Base-by-base conservation (phyloP, 2,888 invertebrate species). In the Strigamia crassipes region DNA sequence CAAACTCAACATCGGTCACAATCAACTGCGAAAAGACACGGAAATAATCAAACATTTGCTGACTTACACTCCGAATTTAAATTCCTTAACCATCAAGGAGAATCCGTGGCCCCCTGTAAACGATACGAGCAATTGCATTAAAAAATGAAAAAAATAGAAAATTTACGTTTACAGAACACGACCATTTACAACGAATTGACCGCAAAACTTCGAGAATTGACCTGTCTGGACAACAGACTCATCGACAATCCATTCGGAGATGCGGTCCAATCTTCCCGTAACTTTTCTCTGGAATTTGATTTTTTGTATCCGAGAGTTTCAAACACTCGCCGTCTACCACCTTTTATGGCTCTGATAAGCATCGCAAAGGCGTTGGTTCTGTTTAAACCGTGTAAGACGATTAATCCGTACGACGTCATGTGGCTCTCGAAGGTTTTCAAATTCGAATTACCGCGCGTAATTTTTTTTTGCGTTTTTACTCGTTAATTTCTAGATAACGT, bases 61-160 rank as follows among this genome's bases (percentile, higher is more conserved):
- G n/a, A 27, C 73, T 12, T 12, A 27, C 31, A 31, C 73, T 73
- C 73, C 73, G 0, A 73, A 9, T 31, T 31, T 73, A 3, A 73
- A 27, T 15, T 73, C 73, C 15, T 31, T 73, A 31, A 73, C 31
- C 27, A 13, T 73, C 5, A 73, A 31, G 10, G 27, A 31, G 9
- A 73, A 73, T 73, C 73, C 73, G 10, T 73, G 73, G 73, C 73
- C 73, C 13, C 31, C 31, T 10, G 73, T 73, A 38, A 38, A 6
- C 13, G 2, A 13, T 12, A 13, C 23, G 27, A 73, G 1, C 1
- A 27, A n/a, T 9, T 1, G 18, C 23, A 12, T 66, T 66, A 13
- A 27, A 73, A 31, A 15, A 18, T 73, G 31, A 9, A 27, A 27
- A 27, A 27, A 2, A 3, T 1, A 27, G 3, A 27, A 27, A 13